Evolutionary conservation across 2,888 invertebrate genomes (phyloP).

Genomic region (Marronus borbonicus): DNA sequence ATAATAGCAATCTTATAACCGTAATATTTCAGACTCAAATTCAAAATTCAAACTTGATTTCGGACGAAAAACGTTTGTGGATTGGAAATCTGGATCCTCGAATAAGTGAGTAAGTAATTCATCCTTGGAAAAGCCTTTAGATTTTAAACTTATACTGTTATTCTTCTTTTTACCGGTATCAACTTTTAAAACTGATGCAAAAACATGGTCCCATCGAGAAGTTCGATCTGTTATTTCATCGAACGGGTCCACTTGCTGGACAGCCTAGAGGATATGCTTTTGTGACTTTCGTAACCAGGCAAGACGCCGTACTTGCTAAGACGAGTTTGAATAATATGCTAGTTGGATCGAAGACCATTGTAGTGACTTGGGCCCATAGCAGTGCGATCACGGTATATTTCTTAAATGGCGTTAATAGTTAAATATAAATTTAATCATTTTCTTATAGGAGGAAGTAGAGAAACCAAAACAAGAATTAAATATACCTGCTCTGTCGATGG

Average conservation of each 20-base stretch:
- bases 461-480: slow-evolving; percentile 83
- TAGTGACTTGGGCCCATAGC: slow-evolving; percentile 87
- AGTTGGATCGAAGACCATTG: slow-evolving; percentile 82
- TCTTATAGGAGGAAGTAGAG: slow-evolving; percentile 80
- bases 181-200: slow-evolving; percentile 96
- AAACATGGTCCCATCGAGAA: slow-evolving; percentile 94
- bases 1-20: background rate
- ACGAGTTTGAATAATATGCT: slow-evolving; percentile 81
- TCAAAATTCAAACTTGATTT: slow-evolving; percentile 18
- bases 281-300: slow-evolving; percentile 81
- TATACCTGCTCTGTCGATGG: slow-evolving; percentile 83
- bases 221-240: slow-evolving; percentile 96
- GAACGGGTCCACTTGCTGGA: slow-evolving; percentile 89
- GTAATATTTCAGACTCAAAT: slow-evolving; percentile 7
- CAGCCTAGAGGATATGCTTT: slow-evolving; percentile 96
- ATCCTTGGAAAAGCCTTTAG: slow-evolving; percentile 41
- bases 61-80: slow-evolving; percentile 85
- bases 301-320: slow-evolving; percentile 83
- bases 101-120: slow-evolving; percentile 91
- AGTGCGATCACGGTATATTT: slow-evolving; percentile 74
- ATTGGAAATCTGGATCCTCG: slow-evolving; percentile 92
- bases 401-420: background rate
- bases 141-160: slow-evolving; percentile 49
- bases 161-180: slow-evolving; percentile 83
- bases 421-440: slow-evolving; percentile 24